A percentile compares a stretch with the other conserved stretches of the same genome.
phyloP scores from a whole-genome alignment of 92 coral and sea anemone species.

The Meandrina meandrites region DNA sequence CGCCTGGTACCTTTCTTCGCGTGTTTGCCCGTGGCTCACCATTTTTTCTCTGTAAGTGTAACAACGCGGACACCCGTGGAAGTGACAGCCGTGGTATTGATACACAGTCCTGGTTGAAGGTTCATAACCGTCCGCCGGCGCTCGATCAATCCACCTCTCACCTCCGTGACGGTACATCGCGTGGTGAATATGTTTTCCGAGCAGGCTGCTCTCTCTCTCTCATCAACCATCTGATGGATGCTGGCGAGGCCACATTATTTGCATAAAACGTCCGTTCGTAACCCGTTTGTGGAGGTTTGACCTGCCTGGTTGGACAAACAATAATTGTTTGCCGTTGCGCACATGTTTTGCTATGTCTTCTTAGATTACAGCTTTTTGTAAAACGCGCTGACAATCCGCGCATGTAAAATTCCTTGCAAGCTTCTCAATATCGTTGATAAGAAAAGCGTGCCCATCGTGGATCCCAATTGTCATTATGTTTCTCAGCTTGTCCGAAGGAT shows the following conservation, averaged over 20 bases:
- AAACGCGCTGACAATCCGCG: neutral
- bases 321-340: neutral
- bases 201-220: neutral
- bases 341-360: neutral
- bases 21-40: no score
- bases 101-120: neutral
- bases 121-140: neutral
- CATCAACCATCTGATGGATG: neutral
- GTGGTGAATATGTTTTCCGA: conserved; percentile 26
- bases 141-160: neutral
- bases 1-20: no score
- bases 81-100: conserved; percentile 16
- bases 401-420: neutral
- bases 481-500: neutral
- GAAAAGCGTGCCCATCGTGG: no score
- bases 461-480: neutral
- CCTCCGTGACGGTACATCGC: conserved; percentile 24
- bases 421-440: neutral
- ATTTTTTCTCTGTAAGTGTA: neutral
- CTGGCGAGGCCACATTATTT: neutral
- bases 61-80: neutral
- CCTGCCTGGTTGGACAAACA: neutral
- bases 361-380: neutral
- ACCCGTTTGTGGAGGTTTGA: neutral
- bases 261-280: neutral